phyloP scores from a whole-genome alignment of 2,797 vertebrate genomes.

The Falco columbarius region DNA sequence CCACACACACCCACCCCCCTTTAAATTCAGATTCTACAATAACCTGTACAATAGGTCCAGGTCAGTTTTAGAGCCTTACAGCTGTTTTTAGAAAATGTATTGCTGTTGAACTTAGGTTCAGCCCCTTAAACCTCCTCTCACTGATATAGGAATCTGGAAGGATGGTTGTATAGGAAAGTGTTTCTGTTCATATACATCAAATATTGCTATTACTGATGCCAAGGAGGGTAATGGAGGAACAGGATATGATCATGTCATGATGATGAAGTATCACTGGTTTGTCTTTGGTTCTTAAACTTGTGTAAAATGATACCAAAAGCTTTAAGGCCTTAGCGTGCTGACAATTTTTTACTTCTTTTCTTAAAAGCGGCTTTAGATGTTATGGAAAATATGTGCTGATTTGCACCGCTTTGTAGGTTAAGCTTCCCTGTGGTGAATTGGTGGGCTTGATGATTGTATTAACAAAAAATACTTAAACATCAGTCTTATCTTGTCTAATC shows the following conservation, averaged over 20 bases:
- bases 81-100: not conserved
- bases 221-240: not conserved
- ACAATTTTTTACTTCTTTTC: not conserved
- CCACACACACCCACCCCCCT: too few relatives aligned
- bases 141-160: not conserved
- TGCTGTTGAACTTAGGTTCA: not conserved
- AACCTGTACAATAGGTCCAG: not conserved
- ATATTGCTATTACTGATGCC: not conserved
- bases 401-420: not conserved
- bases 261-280: not conserved
- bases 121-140: not conserved
- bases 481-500: not conserved
- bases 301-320: not conserved
- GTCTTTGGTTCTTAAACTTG: not conserved
- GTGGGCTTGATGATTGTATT: not conserved
- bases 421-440: not conserved
- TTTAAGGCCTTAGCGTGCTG: not conserved
- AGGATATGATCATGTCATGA: not conserved
- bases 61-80: not conserved
- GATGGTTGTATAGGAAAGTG: not conserved
- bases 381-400: not conserved
- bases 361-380: not conserved
- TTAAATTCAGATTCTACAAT: not conserved
- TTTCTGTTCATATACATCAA: not conserved
- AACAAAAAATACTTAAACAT: not conserved